A percentile compares a stretch with the other conserved stretches of the same genome.
Conservation (phyloP, 2,797 vertebrate genomes). For the Microcaecilia unicolor region DNA sequence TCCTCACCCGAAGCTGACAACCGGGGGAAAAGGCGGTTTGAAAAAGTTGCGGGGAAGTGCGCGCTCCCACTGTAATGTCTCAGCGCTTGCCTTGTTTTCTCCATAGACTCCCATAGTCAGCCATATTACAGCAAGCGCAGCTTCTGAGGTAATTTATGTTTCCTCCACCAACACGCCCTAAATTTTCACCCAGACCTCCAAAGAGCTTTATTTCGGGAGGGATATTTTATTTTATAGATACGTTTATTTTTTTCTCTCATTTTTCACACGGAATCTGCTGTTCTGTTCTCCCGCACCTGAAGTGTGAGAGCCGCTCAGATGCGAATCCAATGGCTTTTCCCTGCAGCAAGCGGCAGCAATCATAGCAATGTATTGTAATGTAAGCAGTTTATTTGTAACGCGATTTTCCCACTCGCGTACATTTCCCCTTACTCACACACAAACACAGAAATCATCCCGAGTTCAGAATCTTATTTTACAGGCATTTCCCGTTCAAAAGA, state of each 20-base stretch:
- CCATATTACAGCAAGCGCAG: constrained; percentile 88
- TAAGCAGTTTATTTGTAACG: constrained; percentile 26
- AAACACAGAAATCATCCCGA: background rate
- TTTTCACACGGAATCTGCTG: background rate
- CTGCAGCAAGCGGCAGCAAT: constrained; percentile 14
- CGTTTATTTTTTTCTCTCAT: no score
- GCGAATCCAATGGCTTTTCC: constrained; percentile 1
- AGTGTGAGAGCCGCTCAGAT: no score
- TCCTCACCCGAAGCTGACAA: constrained; percentile 16
- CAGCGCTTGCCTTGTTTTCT: constrained; percentile 77
- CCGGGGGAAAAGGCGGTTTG: constrained; percentile 50
- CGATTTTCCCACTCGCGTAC: background rate
- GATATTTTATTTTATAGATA: no score
- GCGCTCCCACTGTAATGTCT: constrained; percentile 46
- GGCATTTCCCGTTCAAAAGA: no score
- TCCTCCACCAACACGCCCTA: constrained; percentile 25
- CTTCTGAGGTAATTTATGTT: constrained; percentile 56
- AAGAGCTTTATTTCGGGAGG: constrained; percentile 6
- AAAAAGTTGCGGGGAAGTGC: constrained; percentile 84
- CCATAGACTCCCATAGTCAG: constrained; percentile 81
- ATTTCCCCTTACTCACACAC: background rate
- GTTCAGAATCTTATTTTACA: no score
- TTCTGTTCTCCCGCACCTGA: constrained; percentile 37
- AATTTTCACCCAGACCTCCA: background rate
- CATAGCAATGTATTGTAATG: constrained; percentile 18